Conservation (phyloP, 2,888 invertebrate species). For the Myopa testacea region DNA sequence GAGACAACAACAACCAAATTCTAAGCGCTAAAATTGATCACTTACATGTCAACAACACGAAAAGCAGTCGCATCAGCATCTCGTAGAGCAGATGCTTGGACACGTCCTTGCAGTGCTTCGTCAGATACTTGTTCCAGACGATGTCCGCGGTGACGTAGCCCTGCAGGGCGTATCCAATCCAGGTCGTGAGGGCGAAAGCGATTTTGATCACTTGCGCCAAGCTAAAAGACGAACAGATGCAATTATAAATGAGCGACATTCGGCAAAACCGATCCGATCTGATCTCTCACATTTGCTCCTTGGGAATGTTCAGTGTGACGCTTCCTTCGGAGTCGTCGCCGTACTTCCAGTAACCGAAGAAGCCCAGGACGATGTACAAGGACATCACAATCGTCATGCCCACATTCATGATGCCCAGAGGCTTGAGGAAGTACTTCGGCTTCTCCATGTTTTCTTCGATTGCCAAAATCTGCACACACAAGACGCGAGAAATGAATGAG, state of each 20-base stretch:
- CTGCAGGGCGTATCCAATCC: slow-evolving; percentile 96
- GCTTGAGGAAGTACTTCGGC: slow-evolving; percentile 88
- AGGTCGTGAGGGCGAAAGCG: slow-evolving; percentile 88
- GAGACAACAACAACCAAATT: background rate
- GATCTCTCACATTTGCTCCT: slow-evolving; percentile 75
- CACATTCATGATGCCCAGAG: slow-evolving; percentile 88
- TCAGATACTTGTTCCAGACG: slow-evolving; percentile 77
- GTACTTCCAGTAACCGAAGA: slow-evolving; percentile 92
- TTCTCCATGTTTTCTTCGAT: slow-evolving; percentile 96
- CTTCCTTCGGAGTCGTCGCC: slow-evolving; percentile 81
- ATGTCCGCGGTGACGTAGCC: slow-evolving; percentile 98
- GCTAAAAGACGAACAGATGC: slow-evolving; percentile 56
- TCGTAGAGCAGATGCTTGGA: slow-evolving; percentile 76
- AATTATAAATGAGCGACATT: background rate
- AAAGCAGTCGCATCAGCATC: slow-evolving; percentile 77
- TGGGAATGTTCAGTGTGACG: slow-evolving; percentile 89
- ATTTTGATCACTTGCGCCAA: slow-evolving; percentile 84
- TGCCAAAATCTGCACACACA: slow-evolving; percentile 82
- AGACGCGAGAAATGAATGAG: background rate
- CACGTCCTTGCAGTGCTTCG: slow-evolving; percentile 75
- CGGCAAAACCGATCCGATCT: background rate
- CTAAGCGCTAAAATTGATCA: slow-evolving; percentile 45
- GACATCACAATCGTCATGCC: slow-evolving; percentile 90
- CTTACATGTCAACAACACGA: slow-evolving; percentile 79
- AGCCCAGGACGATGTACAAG: slow-evolving; percentile 88